phyloP scores from a whole-genome alignment of 2,797 vertebrate species.

The Phoeniculus purpureus region DNA sequence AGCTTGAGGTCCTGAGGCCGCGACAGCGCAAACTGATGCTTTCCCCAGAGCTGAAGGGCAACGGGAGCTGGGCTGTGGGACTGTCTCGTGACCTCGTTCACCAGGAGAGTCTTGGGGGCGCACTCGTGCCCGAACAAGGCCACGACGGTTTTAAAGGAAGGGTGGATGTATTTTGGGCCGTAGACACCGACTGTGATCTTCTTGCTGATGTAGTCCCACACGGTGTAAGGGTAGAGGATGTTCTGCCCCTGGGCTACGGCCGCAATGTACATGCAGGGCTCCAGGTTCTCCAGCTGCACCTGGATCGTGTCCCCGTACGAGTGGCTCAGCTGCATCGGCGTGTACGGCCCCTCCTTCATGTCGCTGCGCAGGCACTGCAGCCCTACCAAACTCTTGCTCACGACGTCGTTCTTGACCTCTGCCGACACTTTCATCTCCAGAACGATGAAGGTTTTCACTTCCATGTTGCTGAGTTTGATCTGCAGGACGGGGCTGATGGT shows the following conservation, averaged over 20 bases:
- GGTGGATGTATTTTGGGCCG: slow-evolving; percentile 96
- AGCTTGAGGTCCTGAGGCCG: slow-evolving; percentile 91
- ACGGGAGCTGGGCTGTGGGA: slow-evolving; percentile 82
- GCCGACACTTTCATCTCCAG: slow-evolving; percentile 91
- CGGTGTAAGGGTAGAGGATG: slow-evolving; percentile 82
- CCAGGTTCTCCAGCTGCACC: slow-evolving; percentile 89
- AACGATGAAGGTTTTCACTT: slow-evolving; percentile 87
- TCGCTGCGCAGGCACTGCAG: slow-evolving; percentile 91
- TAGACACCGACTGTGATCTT: slow-evolving; percentile 92
- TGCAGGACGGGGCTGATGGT: slow-evolving; percentile 92
- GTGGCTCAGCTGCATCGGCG: slow-evolving; percentile 81
- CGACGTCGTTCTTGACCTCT: slow-evolving; percentile 79
- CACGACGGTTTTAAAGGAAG: slow-evolving; percentile 93
- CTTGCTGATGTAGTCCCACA: slow-evolving; percentile 93
- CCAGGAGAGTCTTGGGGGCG: slow-evolving; percentile 90
- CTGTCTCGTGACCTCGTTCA: slow-evolving; percentile 86
- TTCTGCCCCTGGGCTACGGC: slow-evolving; percentile 85
- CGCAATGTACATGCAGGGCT: slow-evolving; percentile 94
- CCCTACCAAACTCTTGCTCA: slow-evolving; percentile 81
- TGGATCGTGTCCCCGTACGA: slow-evolving; percentile 90
- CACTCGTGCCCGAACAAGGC: slow-evolving; percentile 95
- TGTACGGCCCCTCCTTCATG: slow-evolving; percentile 90
- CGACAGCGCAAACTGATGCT: slow-evolving; percentile 89
- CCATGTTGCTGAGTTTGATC: slow-evolving; percentile 94
- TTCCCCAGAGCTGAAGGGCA: slow-evolving; percentile 95